A percentile compares a stretch with the other conserved stretches of the same genome.
These are phyloP conservation scores for Stegophylla sp. DNA, from an alignment of 2,888 invertebrate species.

Conservation along the genomic window DNA sequence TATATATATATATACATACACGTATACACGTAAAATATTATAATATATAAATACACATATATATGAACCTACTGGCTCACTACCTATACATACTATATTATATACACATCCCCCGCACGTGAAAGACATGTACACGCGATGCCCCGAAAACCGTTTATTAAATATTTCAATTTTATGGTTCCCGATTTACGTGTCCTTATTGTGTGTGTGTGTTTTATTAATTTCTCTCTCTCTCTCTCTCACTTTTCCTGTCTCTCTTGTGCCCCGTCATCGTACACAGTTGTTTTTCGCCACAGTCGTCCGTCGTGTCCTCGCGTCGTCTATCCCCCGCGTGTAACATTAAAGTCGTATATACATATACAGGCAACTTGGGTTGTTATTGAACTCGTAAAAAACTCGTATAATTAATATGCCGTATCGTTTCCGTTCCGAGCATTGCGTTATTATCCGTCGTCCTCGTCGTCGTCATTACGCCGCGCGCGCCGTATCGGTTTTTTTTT, in stretches of 20 bases:
- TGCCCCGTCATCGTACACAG: background rate
- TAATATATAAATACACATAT: background rate
- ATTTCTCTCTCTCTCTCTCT: no score
- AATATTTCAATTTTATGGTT: constrained; percentile 55
- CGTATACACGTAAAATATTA: background rate
- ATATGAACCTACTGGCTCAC: background rate
- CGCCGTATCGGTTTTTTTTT: no score
- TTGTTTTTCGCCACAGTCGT: background rate
- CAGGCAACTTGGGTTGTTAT: constrained; percentile 29
- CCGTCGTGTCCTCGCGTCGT: background rate
- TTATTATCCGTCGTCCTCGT: no score
- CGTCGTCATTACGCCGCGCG: no score
- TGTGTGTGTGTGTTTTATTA: background rate
- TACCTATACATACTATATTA: background rate
- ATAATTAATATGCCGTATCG: constrained; percentile 54
- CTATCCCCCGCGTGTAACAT: background rate
- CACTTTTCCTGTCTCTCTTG: no score
- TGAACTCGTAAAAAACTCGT: constrained; percentile 42
- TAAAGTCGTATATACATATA: background rate
- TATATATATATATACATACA: background rate
- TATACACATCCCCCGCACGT: background rate
- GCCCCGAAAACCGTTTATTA: constrained; percentile 55
- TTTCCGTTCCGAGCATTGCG: constrained; percentile 28
- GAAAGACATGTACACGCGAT: constrained; percentile 31
- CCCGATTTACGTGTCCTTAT: constrained; percentile 38